Evolutionary conservation across 1,140 invertebrate genomes (phyloP).

Genomic region (Drosophila simulans): DNA sequence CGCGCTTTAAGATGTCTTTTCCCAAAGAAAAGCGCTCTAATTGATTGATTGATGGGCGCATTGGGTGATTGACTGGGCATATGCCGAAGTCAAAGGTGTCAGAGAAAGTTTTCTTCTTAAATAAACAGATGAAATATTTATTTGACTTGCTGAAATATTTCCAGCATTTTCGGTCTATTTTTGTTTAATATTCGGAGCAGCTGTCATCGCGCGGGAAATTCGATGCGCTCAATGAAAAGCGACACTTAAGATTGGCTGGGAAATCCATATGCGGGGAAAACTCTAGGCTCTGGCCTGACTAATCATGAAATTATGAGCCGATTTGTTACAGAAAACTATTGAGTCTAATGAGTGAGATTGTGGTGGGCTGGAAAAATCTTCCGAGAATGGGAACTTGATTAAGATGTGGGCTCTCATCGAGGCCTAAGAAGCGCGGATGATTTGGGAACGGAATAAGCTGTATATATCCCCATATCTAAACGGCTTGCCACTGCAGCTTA

Average conservation of each 20-base stretch:
- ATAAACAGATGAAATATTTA: constrained; percentile 58
- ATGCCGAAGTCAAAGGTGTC: constrained; percentile 68
- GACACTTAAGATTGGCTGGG: constrained; percentile 47
- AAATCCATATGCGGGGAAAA: constrained; percentile 11
- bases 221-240: constrained; percentile 78
- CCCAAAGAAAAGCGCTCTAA: constrained; percentile 47
- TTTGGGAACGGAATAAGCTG: constrained; percentile 1
- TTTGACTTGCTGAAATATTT: constrained; percentile 61
- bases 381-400: constrained; percentile 44
- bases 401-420: constrained; percentile 65
- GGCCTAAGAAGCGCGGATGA: constrained; percentile 12
- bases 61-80: constrained; percentile 59
- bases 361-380: constrained; percentile 15
- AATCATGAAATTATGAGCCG: constrained; percentile 74
- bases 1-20: constrained; percentile 62
- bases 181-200: constrained; percentile 26
- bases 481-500: neutral
- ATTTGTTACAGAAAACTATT: constrained; percentile 67
- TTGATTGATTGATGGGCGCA: constrained; percentile 72
- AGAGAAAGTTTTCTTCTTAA: constrained; percentile 33
- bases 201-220: constrained; percentile 61
- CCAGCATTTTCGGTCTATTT: constrained; percentile 30
- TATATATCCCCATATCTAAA: constrained; percentile 11
- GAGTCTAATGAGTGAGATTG: constrained; percentile 22
- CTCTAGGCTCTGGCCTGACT: constrained; percentile 48